phyloP scores from a whole-genome alignment of 2,797 vertebrate genomes.

The Kryptolebias ocellatus region DNA sequence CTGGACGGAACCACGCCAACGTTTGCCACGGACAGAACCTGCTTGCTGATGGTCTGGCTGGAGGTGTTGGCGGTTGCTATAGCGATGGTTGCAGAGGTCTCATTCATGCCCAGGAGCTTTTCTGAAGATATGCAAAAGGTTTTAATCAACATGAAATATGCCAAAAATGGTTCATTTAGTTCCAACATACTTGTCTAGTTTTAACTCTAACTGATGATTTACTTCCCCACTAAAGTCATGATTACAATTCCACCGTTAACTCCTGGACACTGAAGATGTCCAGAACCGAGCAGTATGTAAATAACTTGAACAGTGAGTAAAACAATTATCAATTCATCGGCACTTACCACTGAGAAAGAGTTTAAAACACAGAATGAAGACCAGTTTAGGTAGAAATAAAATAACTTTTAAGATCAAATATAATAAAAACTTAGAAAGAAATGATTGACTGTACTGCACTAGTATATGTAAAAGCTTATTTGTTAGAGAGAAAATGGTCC shows the following conservation, averaged over 20 bases:
- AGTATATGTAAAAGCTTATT: constrained; percentile 33
- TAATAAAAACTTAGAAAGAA: constrained; percentile 49
- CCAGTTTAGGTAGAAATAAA: constrained; percentile 47
- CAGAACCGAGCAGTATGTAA: not conserved
- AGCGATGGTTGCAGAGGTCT: constrained; percentile 84
- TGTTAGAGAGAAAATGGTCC: constrained; percentile 84
- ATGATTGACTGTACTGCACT: constrained; percentile 47
- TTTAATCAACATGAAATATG: not conserved
- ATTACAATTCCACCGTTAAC: not conserved
- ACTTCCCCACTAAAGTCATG: not conserved
- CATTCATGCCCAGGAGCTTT: constrained; percentile 94
- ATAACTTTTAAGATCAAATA: constrained; percentile 43
- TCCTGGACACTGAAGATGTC: not conserved
- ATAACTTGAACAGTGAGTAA: not conserved
- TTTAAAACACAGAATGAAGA: constrained; percentile 38
- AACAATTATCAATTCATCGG: constrained; percentile 31
- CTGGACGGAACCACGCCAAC: constrained; percentile 87
- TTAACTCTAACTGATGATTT: not conserved
- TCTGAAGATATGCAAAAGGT: constrained; percentile 76
- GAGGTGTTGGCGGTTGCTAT: constrained; percentile 84
- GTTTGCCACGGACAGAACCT: constrained; percentile 88
- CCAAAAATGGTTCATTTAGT: not conserved
- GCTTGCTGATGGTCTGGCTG: constrained; percentile 82
- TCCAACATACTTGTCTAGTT: not conserved
- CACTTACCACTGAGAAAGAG: constrained; percentile 27